Evolutionary conservation across 2,797 vertebrate species (phyloP).

Genomic region (Smutsia gigantea): DNA sequence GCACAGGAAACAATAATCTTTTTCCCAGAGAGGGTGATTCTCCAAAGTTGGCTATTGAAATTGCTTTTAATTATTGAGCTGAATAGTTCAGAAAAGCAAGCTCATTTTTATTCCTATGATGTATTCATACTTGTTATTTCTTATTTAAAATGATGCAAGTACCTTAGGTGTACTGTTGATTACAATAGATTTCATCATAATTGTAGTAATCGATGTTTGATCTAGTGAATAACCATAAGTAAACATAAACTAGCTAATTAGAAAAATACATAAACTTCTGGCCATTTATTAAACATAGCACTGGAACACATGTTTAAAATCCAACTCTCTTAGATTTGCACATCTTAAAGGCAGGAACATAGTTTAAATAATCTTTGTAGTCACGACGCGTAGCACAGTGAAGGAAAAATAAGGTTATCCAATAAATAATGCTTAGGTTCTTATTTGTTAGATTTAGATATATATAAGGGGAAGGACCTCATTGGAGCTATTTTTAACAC

Average conservation of each 20-base stretch:
- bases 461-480: not conserved
- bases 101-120: conserved; percentile 43
- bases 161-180: conserved; percentile 48
- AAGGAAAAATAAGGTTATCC: not conserved
- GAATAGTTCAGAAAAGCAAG: conserved; percentile 65
- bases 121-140: conserved; percentile 60
- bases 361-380: not conserved
- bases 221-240: conserved; percentile 54
- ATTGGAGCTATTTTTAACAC: not conserved
- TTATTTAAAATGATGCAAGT: not conserved
- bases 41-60: conserved; percentile 75
- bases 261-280: not conserved
- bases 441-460: not conserved
- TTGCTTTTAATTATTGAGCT: conserved; percentile 65
- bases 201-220: conserved; percentile 22
- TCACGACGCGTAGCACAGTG: not conserved
- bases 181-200: conserved; percentile 56
- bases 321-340: not conserved
- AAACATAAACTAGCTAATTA: conserved; percentile 44
- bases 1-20: conserved; percentile 74
- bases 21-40: conserved; percentile 67
- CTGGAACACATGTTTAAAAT: not conserved
- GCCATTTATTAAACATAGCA: not conserved
- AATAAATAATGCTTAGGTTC: not conserved
- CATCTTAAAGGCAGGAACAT: not conserved